Conservation (phyloP, 2,797 vertebrate species). For the Enteromius radiatus region DNA sequence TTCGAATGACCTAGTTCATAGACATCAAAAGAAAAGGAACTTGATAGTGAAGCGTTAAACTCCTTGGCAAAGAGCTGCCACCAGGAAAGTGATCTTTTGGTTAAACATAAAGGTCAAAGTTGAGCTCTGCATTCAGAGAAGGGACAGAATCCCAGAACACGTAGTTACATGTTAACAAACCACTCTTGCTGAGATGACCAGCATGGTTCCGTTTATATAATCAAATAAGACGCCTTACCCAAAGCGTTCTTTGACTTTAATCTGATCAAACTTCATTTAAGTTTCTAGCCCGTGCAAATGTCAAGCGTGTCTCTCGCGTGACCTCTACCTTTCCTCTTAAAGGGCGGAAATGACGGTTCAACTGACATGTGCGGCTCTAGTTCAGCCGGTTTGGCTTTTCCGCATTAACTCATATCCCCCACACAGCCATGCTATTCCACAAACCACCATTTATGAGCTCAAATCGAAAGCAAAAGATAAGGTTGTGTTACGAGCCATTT, state of each 20-base stretch:
- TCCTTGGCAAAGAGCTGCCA: neutral
- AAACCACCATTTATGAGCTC: neutral
- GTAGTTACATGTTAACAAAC: conserved; percentile 7
- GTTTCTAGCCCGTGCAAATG: neutral
- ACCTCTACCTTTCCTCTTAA: neutral
- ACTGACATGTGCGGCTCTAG: conserved; percentile 18
- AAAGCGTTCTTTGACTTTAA: neutral
- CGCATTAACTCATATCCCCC: neutral
- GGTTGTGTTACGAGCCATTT: neutral
- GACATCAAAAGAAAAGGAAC: neutral
- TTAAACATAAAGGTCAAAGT: conserved; percentile 17
- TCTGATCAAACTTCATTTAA: neutral
- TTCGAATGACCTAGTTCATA: neutral
- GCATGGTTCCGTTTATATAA: neutral
- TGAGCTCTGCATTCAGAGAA: neutral
- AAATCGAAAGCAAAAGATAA: conserved; percentile 1
- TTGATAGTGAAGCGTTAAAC: neutral
- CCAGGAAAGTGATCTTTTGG: neutral
- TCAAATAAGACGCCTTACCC: neutral
- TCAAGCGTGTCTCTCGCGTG: neutral
- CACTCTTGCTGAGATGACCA: neutral
- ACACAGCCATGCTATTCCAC: neutral
- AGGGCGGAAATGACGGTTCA: conserved; percentile 15
- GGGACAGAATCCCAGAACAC: neutral
- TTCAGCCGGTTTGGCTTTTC: conserved; percentile 7